Base-by-base conservation (phyloP, 1,140 invertebrate species). In the Euborellia annulipes region DNA sequence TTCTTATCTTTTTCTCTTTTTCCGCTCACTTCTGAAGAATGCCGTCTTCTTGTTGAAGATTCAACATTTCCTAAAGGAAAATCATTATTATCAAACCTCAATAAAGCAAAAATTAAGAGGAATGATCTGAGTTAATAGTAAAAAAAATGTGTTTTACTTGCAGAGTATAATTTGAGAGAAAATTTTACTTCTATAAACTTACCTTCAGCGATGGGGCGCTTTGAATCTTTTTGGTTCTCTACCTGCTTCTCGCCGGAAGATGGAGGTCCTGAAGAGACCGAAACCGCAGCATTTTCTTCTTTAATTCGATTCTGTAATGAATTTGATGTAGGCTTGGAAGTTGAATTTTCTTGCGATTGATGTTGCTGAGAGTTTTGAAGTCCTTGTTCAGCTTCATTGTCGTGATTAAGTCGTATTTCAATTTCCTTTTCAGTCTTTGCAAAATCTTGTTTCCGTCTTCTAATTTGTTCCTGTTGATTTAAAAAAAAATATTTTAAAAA, bases 341-440 rank as follows among this genome's bases (percentile, higher is more conserved):
- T 4, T 4, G 23, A 4, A 34, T 22, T 46, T 22, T 32, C 45
- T 19, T 46, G 36, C 13, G 17, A 23, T n/a, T 32, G 20, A 16
- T 22, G 17, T 14, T 32, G 37, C 7, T 23, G 30, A 11, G 38
- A 36, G 14, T 14, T 39, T 20, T 38, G 36, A 16, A 17, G 19
- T n/a, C 66, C 64, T 16, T 55, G 55, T 46, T 66, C 64, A 36
- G 69, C 65, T 36, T 69, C 67, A n/a, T n/a, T n/a, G n/a, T n/a
- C n/a, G 46, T 63, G 58, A 2, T 65, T 64, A 1, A 71, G 47
- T 3, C 59, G 59, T 13, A 64, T 66, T 40, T 69, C 66, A 16
- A 71, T 71, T 49, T 71, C 68, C 39, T 67, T 63, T 49, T 71
- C 69, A 0, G 66, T 71, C 45, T 65, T 66, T 30, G 62, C 63